Percentiles rank a stretch among this genome's conserved stretches.
Evolutionary conservation across 2,888 invertebrate genomes (phyloP).

Genomic region (Camponotus fellah): DNA sequence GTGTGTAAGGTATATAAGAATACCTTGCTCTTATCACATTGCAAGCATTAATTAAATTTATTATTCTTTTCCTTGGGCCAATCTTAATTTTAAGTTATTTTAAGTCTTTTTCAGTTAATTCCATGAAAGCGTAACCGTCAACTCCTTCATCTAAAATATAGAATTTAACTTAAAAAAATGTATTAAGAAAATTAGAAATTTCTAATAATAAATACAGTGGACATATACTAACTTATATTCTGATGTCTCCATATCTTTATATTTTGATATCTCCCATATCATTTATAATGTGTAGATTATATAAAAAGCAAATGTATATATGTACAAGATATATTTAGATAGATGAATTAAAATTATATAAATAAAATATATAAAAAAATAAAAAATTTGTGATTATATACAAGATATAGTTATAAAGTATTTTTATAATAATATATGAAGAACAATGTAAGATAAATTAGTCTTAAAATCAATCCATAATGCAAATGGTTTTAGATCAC

Average conservation of each 20-base stretch:
- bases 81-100: no score
- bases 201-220: not conserved
- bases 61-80: no score
- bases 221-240: not conserved
- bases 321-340: not conserved
- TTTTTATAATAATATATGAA: conserved; percentile 8
- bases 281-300: not conserved
- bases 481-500: not conserved
- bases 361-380: not conserved
- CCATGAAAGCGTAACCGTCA: no score
- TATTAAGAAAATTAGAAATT: not conserved
- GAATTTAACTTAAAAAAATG: no score
- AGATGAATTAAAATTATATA: not conserved
- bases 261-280: not conserved
- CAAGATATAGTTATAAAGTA: not conserved
- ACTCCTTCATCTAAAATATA: no score
- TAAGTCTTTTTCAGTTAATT: no score
- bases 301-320: not conserved
- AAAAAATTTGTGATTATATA: not conserved
- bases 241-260: not conserved
- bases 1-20: conserved; percentile 5
- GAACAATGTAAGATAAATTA: conserved; percentile 1
- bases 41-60: no score
- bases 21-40: not conserved
- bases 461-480: not conserved